Base-by-base conservation (phyloP, 2,888 invertebrate genomes). In the Leuctra nigra region DNA sequence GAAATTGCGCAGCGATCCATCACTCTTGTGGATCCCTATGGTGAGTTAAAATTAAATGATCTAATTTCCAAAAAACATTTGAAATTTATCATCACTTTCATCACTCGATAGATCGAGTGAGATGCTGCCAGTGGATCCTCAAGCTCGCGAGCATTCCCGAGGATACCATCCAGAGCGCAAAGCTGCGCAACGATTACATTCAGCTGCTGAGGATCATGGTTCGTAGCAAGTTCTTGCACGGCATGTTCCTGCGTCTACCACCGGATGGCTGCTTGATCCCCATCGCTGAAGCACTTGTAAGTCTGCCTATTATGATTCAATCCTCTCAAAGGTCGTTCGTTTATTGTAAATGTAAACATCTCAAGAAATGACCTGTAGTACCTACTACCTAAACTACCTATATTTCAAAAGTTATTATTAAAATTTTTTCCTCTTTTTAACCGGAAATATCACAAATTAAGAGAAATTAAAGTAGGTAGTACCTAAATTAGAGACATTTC, bases 141-240 rank as follows among this genome's bases (percentile, higher is more conserved):
- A 76, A 75, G 65, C 64, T 79, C 4, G 66, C 71, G 1, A 68
- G 70, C 33, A 63, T 78, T 44, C 69, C 75, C 2, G 74, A 74
- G 46, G 72, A 73, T 50, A 70, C 71, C 53, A 64, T 75, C 38
- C 75, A 76, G 66, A 64, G 66, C 4, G 68, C 70, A 1, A 73
- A 72, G 63, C 66, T 76, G 52, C 71, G 75, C 56, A 78, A 79
- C 63, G 76, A 78, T 58, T 78, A 79, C 58, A 69, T 73, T 1
- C 77, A 79, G 63, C 71, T 75, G 56, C 65, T 79, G 59, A 68
- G 75, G 59, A 76, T 79, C 22, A 75, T 76, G 68, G 73, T 76
- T 20, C 35, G 50, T 4, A 35, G 50, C 13, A 33, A 50, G 6
- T 50, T 50, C 20, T 33, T 50, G 29, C 76, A 77, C 59, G 74